Conservation (phyloP, 2,888 invertebrate species). For the Ctenicera cuprea region DNA sequence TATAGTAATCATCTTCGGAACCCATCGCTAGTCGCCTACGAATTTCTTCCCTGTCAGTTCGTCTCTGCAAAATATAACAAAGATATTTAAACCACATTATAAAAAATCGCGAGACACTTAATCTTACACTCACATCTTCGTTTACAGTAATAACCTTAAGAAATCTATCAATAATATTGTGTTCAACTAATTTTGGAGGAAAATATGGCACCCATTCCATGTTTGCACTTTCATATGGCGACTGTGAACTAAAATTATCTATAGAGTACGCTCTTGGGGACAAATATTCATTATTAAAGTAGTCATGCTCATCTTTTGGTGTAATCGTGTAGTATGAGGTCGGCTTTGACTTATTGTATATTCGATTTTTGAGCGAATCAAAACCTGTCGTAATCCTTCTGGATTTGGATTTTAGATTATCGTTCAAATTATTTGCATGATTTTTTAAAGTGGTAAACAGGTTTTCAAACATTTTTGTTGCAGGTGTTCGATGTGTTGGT, state of each 20-base stretch:
- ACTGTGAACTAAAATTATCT: conserved; percentile 73
- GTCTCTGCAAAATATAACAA: conserved; percentile 78
- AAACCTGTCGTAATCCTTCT: conserved; percentile 67
- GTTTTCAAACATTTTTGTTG: conserved; percentile 72
- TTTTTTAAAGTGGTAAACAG: conserved; percentile 71
- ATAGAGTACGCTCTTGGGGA: conserved; percentile 76
- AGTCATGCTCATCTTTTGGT: conserved; percentile 65
- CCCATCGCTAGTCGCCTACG: conserved; percentile 91
- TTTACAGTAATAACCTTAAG: conserved; percentile 75
- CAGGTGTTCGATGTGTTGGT: neutral
- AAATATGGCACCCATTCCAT: conserved; percentile 72
- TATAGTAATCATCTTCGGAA: conserved; percentile 83
- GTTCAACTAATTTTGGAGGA: conserved; percentile 72
- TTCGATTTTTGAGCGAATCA: conserved; percentile 66
- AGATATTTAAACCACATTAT: neutral
- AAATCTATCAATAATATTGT: conserved; percentile 77
- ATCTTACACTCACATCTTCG: conserved; percentile 68
- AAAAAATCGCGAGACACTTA: neutral
- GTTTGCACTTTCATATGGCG: conserved; percentile 73
- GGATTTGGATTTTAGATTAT: conserved; percentile 69
- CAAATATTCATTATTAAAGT: conserved; percentile 72
- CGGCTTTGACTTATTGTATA: conserved; percentile 67
- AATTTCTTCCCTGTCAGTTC: conserved; percentile 95
- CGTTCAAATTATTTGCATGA: conserved; percentile 71
- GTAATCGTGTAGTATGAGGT: conserved; percentile 66